Percentiles rank a stretch among this genome's conserved stretches.
These are phyloP conservation scores for Hirudo medicinalis DNA, from an alignment of 1,140 invertebrate genomes.

Conservation along the genomic window DNA sequence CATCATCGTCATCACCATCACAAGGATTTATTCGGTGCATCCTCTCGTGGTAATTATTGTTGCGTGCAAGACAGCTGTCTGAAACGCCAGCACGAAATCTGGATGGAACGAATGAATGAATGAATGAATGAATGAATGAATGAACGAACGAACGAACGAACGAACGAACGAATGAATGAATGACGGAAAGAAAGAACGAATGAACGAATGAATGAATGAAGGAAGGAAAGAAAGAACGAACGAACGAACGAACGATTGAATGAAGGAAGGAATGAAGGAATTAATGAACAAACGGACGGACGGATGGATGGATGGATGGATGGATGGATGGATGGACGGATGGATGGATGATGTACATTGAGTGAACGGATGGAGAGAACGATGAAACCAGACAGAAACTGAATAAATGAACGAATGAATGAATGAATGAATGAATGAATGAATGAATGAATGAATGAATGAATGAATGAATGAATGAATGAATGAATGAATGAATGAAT, in stretches of 20 bases:
- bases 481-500: conserved; percentile 14
- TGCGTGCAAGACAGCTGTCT: not conserved
- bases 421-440: conserved; percentile 18
- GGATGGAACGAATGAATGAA: not conserved
- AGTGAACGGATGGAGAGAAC: not conserved
- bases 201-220: conserved; percentile 1
- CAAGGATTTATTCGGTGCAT: not conserved
- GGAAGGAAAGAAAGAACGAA: not conserved
- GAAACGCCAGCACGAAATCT: not conserved
- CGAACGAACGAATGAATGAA: not conserved
- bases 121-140: conserved; percentile 9
- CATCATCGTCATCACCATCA: not conserved
- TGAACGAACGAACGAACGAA: not conserved
- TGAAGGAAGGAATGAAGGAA: no score
- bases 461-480: conserved; percentile 18
- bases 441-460: conserved; percentile 19
- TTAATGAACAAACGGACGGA: no score
- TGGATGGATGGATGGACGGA: not conserved
- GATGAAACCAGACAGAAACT: no score
- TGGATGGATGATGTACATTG: conserved; percentile 1
- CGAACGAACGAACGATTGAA: no score
- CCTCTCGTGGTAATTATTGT: conserved; percentile 6
- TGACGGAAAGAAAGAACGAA: not conserved
- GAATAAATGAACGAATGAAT: not conserved
- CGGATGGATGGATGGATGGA: no score